Base-by-base conservation (phyloP, 2,888 invertebrate species). In the Drosophila austrosaltans region DNA sequence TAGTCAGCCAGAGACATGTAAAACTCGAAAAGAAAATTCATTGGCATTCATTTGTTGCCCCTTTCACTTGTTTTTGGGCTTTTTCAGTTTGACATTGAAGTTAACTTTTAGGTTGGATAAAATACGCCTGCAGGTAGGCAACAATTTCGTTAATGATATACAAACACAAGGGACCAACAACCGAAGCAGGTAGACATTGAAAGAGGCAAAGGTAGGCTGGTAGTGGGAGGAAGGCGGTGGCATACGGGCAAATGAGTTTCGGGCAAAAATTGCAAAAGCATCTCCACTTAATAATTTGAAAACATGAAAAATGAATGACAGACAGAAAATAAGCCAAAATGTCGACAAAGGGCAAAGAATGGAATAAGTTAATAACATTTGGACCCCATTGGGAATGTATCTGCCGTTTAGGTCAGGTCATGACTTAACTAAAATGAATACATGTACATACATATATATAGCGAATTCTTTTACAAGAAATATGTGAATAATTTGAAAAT, bases 121-220 rank as follows among this genome's bases (percentile, higher is more conserved):
- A 44, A 63, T 57, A 22, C 40, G 63, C 63, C 57, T 36, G 4
- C 32, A 44, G 56, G 56, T 54, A 20, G 56, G 12, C 44, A 63
- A 56, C 22, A 63, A 42, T 57, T 63, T 63, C 16, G 40, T 32
- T 56, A 63, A 63, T 63, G 42, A 64, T 44, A 64, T 16, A 54
- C 63, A 54, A 63, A 54, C 63, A 63, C 42, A 25, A 54, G 39
- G 39, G 54, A 28, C 22, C 22, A 48, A 25, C 48, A 25, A 30
- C 28, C 39, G 7, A 16, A 53, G 42, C 40, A n/a, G 32, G 32
- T 22, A 56, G n/a, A 39, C 32, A 30, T 20, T 32, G 16, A 22
- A 36, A 36, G 10, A 36, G 36, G 32, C 1, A 32, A 36, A 6
- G 5, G 30, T 3, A 30, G 30, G 5, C 5, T 1, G 36, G 3